These are phyloP conservation scores for Pseudopodoces humilis DNA, from an alignment of 2,113 vertebrate species.

Conservation along the genomic window DNA sequence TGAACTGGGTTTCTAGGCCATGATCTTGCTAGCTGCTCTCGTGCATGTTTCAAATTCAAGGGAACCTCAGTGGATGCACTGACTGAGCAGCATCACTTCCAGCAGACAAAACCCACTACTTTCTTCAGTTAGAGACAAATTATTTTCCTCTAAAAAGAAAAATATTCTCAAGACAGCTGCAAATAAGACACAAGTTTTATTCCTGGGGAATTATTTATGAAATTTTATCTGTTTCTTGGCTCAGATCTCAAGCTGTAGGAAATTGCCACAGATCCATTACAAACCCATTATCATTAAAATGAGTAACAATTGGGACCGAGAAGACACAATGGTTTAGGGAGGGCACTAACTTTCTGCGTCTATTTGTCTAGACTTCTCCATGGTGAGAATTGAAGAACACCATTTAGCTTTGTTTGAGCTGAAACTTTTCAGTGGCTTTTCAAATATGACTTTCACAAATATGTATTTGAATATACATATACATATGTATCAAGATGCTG, in stretches of 20 bases:
- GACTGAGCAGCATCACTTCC: not conserved
- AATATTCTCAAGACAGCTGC: not conserved
- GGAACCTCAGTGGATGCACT: not conserved
- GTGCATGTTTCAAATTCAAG: not conserved
- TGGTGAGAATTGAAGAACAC: not conserved
- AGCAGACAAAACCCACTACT: not conserved
- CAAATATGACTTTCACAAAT: not conserved
- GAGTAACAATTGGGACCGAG: not conserved
- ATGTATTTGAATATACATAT: not conserved
- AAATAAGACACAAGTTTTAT: not conserved
- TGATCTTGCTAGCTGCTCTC: not conserved
- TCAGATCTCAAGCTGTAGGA: not conserved
- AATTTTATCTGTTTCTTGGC: not conserved
- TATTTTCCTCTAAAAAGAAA: not conserved
- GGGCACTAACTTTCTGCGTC: not conserved
- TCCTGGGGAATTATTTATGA: slow-evolving; percentile 6
- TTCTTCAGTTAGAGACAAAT: not conserved
- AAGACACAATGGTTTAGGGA: slow-evolving; percentile 22
- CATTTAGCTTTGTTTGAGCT: not conserved
- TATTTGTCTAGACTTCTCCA: slow-evolving; percentile 36
- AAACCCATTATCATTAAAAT: slow-evolving; percentile 33
- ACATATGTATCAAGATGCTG: not conserved
- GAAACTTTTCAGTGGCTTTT: not conserved
- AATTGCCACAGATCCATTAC: not conserved
- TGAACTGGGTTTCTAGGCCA: slow-evolving; percentile 6